Evolutionary conservation across 2,888 invertebrate genomes (phyloP).

Genomic region (Cephonodes hylas): DNA sequence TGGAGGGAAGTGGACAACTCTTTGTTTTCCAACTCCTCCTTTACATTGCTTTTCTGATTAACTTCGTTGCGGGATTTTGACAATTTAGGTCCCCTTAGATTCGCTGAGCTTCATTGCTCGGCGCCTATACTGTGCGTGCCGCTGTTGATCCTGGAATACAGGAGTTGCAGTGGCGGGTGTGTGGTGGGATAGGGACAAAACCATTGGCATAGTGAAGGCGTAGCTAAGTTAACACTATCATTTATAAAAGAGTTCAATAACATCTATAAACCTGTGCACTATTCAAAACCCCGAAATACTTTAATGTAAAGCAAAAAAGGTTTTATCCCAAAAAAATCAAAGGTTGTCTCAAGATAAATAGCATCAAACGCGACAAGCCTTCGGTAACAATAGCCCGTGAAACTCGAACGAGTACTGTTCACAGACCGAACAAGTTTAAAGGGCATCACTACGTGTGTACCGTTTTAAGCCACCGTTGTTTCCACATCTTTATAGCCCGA

Average conservation of each 20-base stretch:
- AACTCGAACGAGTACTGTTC: neutral
- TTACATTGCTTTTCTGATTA: no score
- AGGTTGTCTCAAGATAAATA: neutral
- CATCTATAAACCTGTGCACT: neutral
- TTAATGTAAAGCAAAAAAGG: neutral
- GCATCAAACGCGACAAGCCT: neutral
- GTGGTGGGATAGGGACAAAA: no score
- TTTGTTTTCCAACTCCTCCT: no score
- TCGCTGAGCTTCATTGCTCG: no score
- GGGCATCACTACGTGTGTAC: neutral
- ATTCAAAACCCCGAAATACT: neutral
- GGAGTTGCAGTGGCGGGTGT: no score
- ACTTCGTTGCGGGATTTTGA: no score
- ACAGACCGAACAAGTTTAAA: neutral
- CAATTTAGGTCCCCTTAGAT: no score
- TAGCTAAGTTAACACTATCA: no score
- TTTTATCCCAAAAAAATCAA: neutral
- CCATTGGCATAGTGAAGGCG: no score
- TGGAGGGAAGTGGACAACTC: no score
- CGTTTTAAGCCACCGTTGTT: neutral
- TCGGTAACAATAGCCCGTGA: neutral
- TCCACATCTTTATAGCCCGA: constrained; percentile 19
- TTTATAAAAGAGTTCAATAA: neutral
- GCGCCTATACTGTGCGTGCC: no score
- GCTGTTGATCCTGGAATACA: no score